phyloP scores from a whole-genome alignment of 2,113 vertebrate genomes.

The Lophochroa leadbeateri region DNA sequence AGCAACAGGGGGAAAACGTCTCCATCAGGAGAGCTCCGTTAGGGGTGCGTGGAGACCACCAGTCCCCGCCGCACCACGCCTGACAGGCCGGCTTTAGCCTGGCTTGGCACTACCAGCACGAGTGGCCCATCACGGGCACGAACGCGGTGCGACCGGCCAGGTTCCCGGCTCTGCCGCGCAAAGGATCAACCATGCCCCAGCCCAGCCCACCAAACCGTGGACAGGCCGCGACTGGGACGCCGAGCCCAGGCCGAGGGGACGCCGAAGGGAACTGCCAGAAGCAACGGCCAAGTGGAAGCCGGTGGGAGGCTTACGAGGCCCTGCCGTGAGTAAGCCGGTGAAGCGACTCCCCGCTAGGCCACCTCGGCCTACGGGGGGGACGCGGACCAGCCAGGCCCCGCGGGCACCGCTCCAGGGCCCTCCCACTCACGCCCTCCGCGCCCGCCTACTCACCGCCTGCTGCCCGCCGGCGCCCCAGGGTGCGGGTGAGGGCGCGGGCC shows the following conservation, averaged over 20 bases:
- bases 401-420: neutral
- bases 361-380: too few relatives aligned
- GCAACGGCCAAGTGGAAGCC: too few relatives aligned
- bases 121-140: neutral
- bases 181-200: neutral
- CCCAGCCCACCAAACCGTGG: neutral
- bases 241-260: neutral
- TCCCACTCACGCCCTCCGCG: neutral
- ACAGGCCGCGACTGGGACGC: neutral
- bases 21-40: fast-evolving
- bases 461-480: neutral
- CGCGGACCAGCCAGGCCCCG: neutral
- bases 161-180: neutral
- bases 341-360: neutral
- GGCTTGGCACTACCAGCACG: too few relatives aligned
- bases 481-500: neutral
- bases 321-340: neutral
- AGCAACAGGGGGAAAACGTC: fast-evolving
- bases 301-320: too few relatives aligned
- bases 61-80: neutral
- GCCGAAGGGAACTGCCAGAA: neutral
- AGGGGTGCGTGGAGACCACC: neutral
- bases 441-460: neutral
- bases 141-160: neutral
- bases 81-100: neutral